Evolutionary conservation across 2,113 vertebrate species (phyloP).

Genomic region (Megaceryle torquata): DNA sequence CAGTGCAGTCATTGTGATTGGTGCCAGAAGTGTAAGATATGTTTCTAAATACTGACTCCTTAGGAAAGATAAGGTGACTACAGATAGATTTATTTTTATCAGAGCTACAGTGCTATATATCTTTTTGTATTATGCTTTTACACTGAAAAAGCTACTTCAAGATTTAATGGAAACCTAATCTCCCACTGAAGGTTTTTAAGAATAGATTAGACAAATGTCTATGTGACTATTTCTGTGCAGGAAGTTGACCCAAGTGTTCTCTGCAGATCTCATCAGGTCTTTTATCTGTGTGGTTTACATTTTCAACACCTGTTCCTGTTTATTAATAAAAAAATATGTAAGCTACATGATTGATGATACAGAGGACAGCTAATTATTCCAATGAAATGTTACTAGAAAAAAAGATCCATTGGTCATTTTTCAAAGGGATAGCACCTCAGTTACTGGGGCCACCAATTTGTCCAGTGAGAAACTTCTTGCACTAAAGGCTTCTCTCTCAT

Average conservation of each 20-base stretch:
- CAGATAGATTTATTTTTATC: background rate
- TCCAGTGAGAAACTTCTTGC: background rate
- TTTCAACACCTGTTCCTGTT: slow-evolving; percentile 5
- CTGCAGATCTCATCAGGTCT: background rate
- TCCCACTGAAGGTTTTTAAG: slow-evolving; percentile 1
- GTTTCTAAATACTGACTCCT: background rate
- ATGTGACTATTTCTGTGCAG: background rate
- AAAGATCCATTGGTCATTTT: background rate
- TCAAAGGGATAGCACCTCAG: background rate
- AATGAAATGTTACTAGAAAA: background rate
- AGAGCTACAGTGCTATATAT: background rate
- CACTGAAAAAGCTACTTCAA: background rate
- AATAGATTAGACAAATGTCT: background rate
- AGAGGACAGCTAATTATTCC: background rate
- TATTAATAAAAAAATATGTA: background rate
- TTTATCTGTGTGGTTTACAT: background rate
- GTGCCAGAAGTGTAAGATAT: background rate
- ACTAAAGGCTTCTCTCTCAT: background rate
- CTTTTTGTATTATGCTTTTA: background rate
- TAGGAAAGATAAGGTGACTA: background rate
- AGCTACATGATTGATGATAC: background rate
- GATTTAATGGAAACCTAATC: slow-evolving; percentile 13
- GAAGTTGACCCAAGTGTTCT: background rate
- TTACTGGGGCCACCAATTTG: background rate
- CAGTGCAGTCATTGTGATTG: background rate